Conservation (phyloP, 2,113 vertebrate genomes). For the Callocephalon fimbriatum region DNA sequence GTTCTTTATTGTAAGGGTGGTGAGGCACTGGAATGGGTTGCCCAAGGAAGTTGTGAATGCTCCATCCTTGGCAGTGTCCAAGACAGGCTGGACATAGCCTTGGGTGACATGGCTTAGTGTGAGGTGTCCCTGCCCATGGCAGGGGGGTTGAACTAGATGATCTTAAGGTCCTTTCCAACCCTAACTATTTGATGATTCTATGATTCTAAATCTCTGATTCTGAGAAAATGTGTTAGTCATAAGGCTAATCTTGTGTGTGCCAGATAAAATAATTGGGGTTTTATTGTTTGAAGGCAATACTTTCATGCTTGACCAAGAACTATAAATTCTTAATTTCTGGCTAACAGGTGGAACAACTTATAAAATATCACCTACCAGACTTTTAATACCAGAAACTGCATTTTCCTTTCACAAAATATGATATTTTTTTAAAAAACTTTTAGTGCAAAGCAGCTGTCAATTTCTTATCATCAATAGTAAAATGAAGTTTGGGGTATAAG, state of each 20-base stretch:
- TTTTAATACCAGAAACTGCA: neutral
- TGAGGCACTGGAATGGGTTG: too few species aligned
- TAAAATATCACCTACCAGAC: neutral
- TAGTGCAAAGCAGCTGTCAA: neutral
- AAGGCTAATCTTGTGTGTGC: neutral
- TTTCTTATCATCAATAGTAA: conserved; percentile 22
- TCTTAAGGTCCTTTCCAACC: too few species aligned
- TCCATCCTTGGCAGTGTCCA: too few species aligned
- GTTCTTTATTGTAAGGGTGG: too few species aligned
- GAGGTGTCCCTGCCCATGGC: too few species aligned
- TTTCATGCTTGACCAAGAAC: neutral
- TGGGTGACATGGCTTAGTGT: too few species aligned
- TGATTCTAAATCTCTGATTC: neutral
- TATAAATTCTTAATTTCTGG: neutral
- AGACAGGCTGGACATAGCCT: too few species aligned
- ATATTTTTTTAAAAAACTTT: neutral
- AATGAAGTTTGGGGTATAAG: neutral
- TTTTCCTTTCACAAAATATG: neutral
- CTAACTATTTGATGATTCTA: too few species aligned
- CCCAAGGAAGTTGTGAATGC: too few species aligned
- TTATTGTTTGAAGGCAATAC: neutral
- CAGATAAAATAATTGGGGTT: neutral
- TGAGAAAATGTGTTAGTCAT: neutral
- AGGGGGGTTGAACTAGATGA: too few species aligned
- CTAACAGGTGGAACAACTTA: neutral